These are phyloP conservation scores for Pseudopipra pipra DNA, from an alignment of 2,113 vertebrate species.

Conservation along the genomic window DNA sequence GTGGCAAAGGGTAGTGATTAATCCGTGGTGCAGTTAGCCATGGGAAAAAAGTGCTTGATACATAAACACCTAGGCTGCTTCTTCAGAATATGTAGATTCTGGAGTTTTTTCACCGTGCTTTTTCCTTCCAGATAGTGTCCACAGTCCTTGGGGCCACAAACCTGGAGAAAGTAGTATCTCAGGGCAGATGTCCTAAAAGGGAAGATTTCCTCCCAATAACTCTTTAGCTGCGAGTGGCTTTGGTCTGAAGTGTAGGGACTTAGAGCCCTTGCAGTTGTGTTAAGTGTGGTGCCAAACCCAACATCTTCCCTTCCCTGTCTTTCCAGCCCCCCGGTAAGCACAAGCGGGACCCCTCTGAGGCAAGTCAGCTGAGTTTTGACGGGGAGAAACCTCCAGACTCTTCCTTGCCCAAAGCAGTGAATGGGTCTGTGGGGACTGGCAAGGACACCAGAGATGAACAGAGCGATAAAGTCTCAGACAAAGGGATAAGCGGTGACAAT, in stretches of 20 bases:
- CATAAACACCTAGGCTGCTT: background rate
- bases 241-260: background rate
- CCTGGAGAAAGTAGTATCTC: background rate
- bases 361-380: conserved; percentile 80
- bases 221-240: background rate
- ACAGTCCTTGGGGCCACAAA: background rate
- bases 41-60: background rate
- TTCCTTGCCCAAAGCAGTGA: conserved; percentile 19
- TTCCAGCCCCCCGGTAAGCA: conserved; percentile 75
- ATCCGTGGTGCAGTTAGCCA: background rate
- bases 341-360: conserved; percentile 76
- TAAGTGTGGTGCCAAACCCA: background rate
- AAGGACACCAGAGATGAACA: conserved; percentile 9
- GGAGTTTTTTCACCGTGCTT: background rate
- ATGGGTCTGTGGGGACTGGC: background rate
- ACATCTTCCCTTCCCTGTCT: background rate
- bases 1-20: background rate
- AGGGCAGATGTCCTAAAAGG: background rate
- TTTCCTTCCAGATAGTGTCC: background rate
- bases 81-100: background rate
- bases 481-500: conserved; percentile 44
- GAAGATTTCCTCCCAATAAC: background rate
- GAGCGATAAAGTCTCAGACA: conserved; percentile 7
- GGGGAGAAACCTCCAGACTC: conserved; percentile 65
- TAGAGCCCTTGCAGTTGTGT: background rate